Conservation (phyloP, 1,140 invertebrate genomes). For the Paracyclopina nana region DNA sequence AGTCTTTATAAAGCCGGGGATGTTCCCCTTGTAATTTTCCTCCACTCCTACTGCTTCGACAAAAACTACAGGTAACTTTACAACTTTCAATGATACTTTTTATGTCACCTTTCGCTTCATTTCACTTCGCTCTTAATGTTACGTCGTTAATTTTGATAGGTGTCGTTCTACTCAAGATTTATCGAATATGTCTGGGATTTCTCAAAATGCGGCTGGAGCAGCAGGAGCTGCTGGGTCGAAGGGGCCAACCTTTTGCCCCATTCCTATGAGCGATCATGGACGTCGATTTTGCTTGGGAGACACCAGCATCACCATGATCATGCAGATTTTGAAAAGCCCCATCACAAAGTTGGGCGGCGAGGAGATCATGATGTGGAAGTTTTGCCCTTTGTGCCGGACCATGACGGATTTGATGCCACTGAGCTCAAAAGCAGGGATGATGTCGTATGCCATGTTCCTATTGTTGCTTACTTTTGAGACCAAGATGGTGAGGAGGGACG, state of each 20-base stretch:
- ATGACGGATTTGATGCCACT: not conserved
- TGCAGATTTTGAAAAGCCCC: not conserved
- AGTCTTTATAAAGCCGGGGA: constrained; percentile 85
- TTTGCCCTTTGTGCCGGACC: not conserved
- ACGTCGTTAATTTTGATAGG: not conserved
- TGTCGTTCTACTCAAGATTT: not conserved
- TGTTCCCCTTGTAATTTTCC: constrained; percentile 77
- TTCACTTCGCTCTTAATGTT: not conserved
- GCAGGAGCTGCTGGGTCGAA: no score
- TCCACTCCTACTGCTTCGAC: constrained; percentile 77
- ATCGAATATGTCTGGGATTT: no score
- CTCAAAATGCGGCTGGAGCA: no score
- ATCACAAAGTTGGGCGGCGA: not conserved
- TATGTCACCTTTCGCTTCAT: not conserved
- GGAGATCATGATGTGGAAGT: constrained; percentile 7
- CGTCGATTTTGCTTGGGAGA: constrained; percentile 10
- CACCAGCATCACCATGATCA: not conserved
- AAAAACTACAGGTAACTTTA: constrained; percentile 55
- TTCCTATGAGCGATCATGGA: constrained; percentile 5
- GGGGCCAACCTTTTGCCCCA: not conserved
- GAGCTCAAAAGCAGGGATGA: not conserved
- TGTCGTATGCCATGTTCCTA: constrained; percentile 8
- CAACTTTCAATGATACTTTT: constrained; percentile 13
- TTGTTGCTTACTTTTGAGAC: not conserved
- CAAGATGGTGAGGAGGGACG: constrained; percentile 1